A percentile compares a stretch with the other conserved stretches of the same genome.
These are phyloP conservation scores for Porites australiensis DNA, from an alignment of 64 coral and sea anemone species.

Conservation along the genomic window DNA sequence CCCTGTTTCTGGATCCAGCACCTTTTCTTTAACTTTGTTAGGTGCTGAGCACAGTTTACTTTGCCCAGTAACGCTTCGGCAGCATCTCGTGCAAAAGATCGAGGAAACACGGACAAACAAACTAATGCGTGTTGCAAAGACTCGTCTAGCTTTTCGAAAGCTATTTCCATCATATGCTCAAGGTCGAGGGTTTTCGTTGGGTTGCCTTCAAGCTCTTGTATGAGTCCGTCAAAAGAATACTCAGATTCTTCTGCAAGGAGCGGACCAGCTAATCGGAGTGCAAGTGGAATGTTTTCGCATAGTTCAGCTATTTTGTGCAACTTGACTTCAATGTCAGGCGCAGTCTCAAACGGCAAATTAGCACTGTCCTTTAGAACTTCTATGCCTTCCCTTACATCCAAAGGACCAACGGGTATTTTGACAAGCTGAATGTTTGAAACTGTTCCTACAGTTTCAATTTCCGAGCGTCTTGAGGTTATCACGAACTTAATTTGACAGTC, in stretches of 20 bases:
- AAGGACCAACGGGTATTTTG: background rate
- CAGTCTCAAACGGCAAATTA: background rate
- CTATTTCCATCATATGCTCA: constrained; percentile 42
- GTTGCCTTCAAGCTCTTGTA: background rate
- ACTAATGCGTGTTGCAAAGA: constrained; percentile 16
- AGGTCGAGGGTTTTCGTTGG: constrained; percentile 24
- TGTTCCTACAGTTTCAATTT: background rate
- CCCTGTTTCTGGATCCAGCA: constrained; percentile 32
- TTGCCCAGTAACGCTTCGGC: constrained; percentile 17
- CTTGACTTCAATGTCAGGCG: background rate
- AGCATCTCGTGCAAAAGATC: constrained; percentile 40
- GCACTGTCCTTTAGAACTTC: constrained; percentile 7
- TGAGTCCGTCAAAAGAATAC: constrained; percentile 28
- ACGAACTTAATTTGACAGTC: constrained; percentile 37
- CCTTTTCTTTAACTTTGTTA: constrained; percentile 44
- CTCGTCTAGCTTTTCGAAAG: constrained; percentile 49
- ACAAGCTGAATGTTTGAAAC: background rate
- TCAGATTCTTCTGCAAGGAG: constrained; percentile 47
- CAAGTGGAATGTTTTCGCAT: constrained; percentile 50
- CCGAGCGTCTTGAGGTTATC: constrained; percentile 52
- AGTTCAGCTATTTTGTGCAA: constrained; percentile 2
- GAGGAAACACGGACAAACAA: constrained; percentile 49
- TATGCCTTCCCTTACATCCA: constrained; percentile 26
- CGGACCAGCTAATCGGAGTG: constrained; percentile 39
- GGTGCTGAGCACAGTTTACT: background rate